Evolutionary conservation across 2,888 invertebrate species (phyloP), one percentile per base, ranked within the genome.

Genomic region (Spisula subtruncata): DNA sequence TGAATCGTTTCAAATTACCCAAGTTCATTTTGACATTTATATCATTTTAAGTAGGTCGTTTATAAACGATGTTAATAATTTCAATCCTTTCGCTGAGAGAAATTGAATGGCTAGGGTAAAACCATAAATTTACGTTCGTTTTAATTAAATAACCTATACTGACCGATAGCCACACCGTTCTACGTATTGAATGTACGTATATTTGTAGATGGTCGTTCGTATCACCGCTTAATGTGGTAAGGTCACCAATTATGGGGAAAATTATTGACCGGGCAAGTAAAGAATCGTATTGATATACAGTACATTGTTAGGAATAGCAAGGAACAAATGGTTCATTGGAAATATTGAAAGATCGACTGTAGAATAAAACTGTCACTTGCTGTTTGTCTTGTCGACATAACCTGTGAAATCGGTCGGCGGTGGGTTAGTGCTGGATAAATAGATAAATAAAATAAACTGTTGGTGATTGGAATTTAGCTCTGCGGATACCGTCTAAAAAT

Each of bases 261-360:
- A 25, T n/a, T 66, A 66, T 66, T 66, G 60, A 66, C 60, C 60
- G 60, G n/a, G n/a, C 25, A n/a, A 66, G 60, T 5, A 25, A 25
- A 10, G 60, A 8, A n/a, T 66, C 25, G 25, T n/a, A 66, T 66
- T 25, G 25, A 66, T 66, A 60, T 60, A 60, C n/a, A 4, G 60
- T 60, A 25, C 60, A 66, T 20, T 66, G 60, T 66, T 66, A 66
- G 8, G n/a, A 66, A n/a, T n/a, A n/a, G n/a, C n/a, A n/a, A 66
- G 25, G 10, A 66, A 66, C 25, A n/a, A 0, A 25, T n/a, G 12
- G 60, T 25, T n/a, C 8, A 66, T 66, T 66, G 60, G 60, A 66
- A 25, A 66, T 66, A 25, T 66, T 66, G 60, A 66, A 25, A n/a
- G n/a, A 51, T 51, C 5, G 51, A 66, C 60, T 8, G 56, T 0